Conservation (phyloP, 2,113 vertebrate genomes). For the Rhinoderma darwinii region DNA sequence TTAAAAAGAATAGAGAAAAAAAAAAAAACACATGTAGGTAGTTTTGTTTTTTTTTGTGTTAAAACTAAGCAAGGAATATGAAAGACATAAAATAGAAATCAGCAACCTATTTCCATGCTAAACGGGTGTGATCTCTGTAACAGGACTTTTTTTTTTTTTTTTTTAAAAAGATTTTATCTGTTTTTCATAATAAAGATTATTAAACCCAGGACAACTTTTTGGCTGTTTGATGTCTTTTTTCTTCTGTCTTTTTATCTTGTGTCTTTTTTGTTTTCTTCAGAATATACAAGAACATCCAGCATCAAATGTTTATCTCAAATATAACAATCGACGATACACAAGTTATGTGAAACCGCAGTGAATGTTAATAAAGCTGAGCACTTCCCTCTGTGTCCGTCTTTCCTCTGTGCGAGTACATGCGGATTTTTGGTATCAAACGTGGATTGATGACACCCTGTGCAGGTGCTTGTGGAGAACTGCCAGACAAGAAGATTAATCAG, state of each 20-base stretch:
- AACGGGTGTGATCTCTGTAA: conserved; percentile 70
- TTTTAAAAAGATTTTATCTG: conserved; percentile 64
- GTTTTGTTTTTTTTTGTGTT: conserved; percentile 69
- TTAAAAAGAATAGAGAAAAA: conserved; percentile 60
- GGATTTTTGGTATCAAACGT: conserved; percentile 31
- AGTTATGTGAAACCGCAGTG: conserved; percentile 83
- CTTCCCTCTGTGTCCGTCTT: conserved; percentile 63
- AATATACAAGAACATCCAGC: conserved; percentile 86
- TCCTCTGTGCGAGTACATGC: conserved; percentile 42
- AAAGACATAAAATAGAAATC: conserved; percentile 73
- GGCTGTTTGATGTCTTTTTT: conserved; percentile 74
- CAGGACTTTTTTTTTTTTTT: conserved; percentile 73
- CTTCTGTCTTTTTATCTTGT: conserved; percentile 70
- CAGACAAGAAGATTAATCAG: conserved; percentile 35
- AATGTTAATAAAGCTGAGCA: conserved; percentile 89
- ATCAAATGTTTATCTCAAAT: conserved; percentile 84
- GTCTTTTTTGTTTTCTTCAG: conserved; percentile 76
- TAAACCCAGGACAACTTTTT: conserved; percentile 88
- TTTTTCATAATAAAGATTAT: conserved; percentile 82
- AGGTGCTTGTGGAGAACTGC: conserved; percentile 35
- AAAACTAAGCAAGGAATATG: conserved; percentile 75
- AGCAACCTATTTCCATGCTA: conserved; percentile 82
- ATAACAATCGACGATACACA: conserved; percentile 84
- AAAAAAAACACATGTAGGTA: conserved; percentile 73
- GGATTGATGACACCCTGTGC: conserved; percentile 30